phyloP scores from a whole-genome alignment of 2,113 vertebrate species.

The Lepus americanus region DNA sequence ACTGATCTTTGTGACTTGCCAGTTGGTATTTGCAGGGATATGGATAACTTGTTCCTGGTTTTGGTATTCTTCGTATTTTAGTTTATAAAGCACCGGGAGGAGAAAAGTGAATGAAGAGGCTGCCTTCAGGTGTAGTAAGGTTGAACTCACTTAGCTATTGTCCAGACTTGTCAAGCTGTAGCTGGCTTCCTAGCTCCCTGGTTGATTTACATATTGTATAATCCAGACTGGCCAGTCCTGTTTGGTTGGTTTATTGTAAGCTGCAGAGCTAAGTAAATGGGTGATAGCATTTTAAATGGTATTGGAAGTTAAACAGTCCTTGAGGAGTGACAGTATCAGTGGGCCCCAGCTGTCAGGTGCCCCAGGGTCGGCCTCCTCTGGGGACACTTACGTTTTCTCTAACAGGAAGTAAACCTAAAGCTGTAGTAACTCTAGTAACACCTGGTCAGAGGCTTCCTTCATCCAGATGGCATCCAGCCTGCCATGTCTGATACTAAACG shows the following conservation, averaged over 20 bases:
- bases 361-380: neutral
- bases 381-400: constrained; percentile 47
- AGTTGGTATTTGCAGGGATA: neutral
- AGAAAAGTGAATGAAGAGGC: constrained; percentile 80
- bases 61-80: neutral
- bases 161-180: constrained; percentile 83
- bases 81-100: neutral
- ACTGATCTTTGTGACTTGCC: neutral
- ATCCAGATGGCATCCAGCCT: neutral
- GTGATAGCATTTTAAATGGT: constrained; percentile 81
- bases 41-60: neutral
- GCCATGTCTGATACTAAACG: neutral
- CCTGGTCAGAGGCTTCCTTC: neutral
- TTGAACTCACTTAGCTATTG: constrained; percentile 82
- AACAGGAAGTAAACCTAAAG: constrained; percentile 26
- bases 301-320: constrained; percentile 67
- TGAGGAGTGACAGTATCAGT: neutral
- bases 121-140: constrained; percentile 81
- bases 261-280: constrained; percentile 79
- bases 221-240: constrained; percentile 88
- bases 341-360: constrained; percentile 36
- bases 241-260: constrained; percentile 85
- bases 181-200: constrained; percentile 80
- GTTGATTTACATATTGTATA: constrained; percentile 86
- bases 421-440: fast-evolving